A percentile compares a stretch with the other conserved stretches of the same genome.
These are phyloP conservation scores for Lineus longissimus DNA, from an alignment of 1,140 invertebrate species.

Conservation along the genomic window DNA sequence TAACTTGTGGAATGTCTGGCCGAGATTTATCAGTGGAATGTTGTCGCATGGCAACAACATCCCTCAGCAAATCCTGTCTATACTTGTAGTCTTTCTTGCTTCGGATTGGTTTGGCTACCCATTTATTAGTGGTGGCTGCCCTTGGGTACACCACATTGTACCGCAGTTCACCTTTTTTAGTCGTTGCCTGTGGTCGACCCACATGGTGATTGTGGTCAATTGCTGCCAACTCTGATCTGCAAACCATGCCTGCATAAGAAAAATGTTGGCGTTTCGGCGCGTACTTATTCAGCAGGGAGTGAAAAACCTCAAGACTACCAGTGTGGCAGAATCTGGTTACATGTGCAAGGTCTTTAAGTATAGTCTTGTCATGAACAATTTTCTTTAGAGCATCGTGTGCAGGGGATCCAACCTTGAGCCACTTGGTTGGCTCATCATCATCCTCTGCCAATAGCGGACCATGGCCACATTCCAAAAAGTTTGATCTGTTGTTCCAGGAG, in stretches of 20 bases:
- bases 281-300: not conserved
- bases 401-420: not conserved
- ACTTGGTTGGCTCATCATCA: not conserved
- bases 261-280: not conserved
- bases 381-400: conserved; percentile 2
- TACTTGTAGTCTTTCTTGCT: too few species aligned
- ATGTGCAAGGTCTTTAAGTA: not conserved
- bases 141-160: not conserved
- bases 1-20: too few species aligned
- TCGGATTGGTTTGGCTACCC: too few species aligned
- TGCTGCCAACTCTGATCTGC: not conserved
- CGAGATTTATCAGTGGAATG: too few species aligned
- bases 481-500: not conserved
- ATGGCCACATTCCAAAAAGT: not conserved
- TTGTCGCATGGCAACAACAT: too few species aligned
- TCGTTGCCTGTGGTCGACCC: not conserved
- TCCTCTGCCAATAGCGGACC: not conserved
- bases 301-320: conserved; percentile 6
- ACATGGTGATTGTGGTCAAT: conserved; percentile 1
- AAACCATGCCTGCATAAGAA: conserved; percentile 3
- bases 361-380: not conserved
- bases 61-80: too few species aligned
- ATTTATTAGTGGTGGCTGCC: too few species aligned
- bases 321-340: conserved; percentile 9
- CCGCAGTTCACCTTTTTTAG: not conserved